Base-by-base conservation (phyloP, 2,113 vertebrate genomes). In the Tympanuchus pallidicinctus region DNA sequence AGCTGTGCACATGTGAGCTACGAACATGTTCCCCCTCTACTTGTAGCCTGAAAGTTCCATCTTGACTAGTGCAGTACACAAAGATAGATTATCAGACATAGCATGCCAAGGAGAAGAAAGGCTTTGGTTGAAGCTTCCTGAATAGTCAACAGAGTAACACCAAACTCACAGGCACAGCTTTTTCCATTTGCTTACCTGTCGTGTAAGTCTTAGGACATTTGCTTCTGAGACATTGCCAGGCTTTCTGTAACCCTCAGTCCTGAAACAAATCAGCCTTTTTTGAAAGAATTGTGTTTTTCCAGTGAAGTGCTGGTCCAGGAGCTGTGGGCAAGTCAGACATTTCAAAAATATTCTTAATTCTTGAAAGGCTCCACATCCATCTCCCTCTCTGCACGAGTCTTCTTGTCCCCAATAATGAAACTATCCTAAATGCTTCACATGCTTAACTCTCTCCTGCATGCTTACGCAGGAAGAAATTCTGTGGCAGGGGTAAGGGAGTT, bases 161-260 rank as follows among this genome's bases (percentile, higher is more conserved):
- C 28, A 50, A 65, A 65, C 69, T 64, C 67, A 79, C 63, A 61
- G 22, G 89, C 57, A 22, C 47, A 57, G 19, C 27, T 6, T 36
- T 17, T 36, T 66, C 5, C 6, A 1, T 73, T 73, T 73, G 48
- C 18, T 64, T 70, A 25, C 52, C 17, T 54, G n/a, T 59, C 50
- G 36, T 28, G 14, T 30, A 34, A 10, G 10, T 20, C 36, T 73
- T 69, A 9, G 38, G 32, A 30, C 0, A 0, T 22, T 1, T 1
- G 21, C 28, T 73, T 80, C 42, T 38, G 9, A 74, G 59, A 22
- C 28, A 13, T 36, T 65, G 36, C 27, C 43, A 65, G 69, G 28
- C 64, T 73, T 60, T 65, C 36, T 48, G 20, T 66, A 80, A 63
- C 13, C 15, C 8, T n/a, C 34, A 54, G 7, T 61, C 48, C n/a